Conservation (phyloP, 2,113 vertebrate genomes). For the Felis chaus region DNA sequence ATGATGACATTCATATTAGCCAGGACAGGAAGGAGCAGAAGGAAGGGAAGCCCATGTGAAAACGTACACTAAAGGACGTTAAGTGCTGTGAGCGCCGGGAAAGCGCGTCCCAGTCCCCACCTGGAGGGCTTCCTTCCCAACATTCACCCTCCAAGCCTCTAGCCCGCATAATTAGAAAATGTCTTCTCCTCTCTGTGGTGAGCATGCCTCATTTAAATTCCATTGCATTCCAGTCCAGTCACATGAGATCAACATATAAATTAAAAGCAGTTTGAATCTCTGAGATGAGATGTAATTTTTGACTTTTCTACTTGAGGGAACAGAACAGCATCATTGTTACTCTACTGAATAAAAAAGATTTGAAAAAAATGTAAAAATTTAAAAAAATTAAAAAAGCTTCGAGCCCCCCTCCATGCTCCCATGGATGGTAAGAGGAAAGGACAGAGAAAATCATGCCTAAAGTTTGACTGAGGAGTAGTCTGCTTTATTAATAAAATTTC, state of each 20-base stretch:
- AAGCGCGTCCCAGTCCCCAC: background rate
- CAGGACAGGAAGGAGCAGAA: background rate
- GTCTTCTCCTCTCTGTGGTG: background rate
- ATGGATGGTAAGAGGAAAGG: background rate
- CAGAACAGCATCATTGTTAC: background rate
- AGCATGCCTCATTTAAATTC: slow-evolving; percentile 12
- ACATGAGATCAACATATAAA: background rate
- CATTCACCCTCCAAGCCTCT: background rate
- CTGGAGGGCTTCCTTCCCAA: background rate
- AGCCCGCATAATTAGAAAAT: background rate
- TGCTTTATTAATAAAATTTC: background rate
- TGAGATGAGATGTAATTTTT: background rate
- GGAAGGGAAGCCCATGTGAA: background rate
- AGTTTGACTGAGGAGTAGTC: background rate
- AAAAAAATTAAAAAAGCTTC: background rate
- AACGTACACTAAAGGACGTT: background rate
- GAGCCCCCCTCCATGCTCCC: background rate
- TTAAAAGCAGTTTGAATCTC: background rate
- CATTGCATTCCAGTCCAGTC: background rate
- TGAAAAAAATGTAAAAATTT: too few relatives aligned
- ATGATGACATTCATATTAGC: background rate
- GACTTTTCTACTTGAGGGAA: slow-evolving; percentile 9
- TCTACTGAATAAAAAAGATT: background rate
- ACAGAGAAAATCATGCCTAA: background rate
- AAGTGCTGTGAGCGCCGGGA: background rate